These are phyloP conservation scores for Volucella inflata DNA, from an alignment of 2,888 invertebrate genomes.

Conservation along the genomic window DNA sequence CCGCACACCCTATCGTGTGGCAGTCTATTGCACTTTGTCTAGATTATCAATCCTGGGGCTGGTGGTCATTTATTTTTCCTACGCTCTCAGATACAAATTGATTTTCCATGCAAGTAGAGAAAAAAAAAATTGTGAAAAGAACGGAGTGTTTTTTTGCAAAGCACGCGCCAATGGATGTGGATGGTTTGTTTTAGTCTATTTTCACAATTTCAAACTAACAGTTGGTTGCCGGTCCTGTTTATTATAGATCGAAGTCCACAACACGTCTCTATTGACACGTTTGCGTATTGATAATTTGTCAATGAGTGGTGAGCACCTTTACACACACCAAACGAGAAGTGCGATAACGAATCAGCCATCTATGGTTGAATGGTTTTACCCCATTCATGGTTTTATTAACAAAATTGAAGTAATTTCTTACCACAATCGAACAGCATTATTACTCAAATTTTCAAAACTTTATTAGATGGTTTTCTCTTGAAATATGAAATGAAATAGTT, in stretches of 20 bases:
- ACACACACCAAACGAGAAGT: not conserved
- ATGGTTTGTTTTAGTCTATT: not conserved
- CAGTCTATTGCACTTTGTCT: constrained; percentile 62
- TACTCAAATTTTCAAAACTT: constrained; percentile 9
- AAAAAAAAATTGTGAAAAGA: constrained; percentile 45
- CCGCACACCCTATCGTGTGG: not conserved
- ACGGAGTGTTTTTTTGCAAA: constrained; percentile 48
- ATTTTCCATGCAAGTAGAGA: constrained; percentile 38
- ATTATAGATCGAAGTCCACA: constrained; percentile 1
- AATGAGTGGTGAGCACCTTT: constrained; percentile 49
- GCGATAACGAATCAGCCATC: not conserved
- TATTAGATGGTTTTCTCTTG: constrained; percentile 18
- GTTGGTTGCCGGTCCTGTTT: constrained; percentile 44
- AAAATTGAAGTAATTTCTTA: constrained; percentile 45
- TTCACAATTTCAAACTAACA: not conserved
- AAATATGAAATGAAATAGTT: constrained; percentile 13
- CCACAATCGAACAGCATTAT: not conserved
- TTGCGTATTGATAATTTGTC: constrained; percentile 66
- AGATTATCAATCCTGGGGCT: constrained; percentile 64
- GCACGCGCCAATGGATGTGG: constrained; percentile 55
- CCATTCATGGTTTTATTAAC: constrained; percentile 29
- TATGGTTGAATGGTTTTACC: constrained; percentile 37
- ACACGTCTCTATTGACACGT: constrained; percentile 66
- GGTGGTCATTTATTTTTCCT: constrained; percentile 70
- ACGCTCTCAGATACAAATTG: constrained; percentile 71